phyloP scores from a whole-genome alignment of 2,797 vertebrate species.

The Eupleurogrammus muticus region DNA sequence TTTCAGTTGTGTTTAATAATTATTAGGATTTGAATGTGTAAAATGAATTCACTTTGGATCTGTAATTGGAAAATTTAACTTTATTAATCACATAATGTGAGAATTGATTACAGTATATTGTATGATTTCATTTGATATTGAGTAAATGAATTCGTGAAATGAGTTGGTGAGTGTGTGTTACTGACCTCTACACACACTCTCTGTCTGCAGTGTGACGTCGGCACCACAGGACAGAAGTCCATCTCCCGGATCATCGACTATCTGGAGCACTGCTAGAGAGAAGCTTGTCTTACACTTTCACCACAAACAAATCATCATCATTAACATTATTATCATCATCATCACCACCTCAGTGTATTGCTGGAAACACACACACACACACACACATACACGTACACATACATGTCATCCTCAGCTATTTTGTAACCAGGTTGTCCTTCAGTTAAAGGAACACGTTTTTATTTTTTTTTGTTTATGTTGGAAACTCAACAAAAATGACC shows the following conservation, averaged over 20 bases:
- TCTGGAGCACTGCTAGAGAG: conserved; percentile 97
- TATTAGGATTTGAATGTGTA: too few relatives aligned
- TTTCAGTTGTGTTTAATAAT: too few relatives aligned
- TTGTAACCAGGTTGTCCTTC: neutral
- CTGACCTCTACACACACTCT: conserved; percentile 23
- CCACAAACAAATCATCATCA: conserved; percentile 23
- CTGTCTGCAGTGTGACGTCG: conserved; percentile 91
- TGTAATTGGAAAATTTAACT: too few relatives aligned
- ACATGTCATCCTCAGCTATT: neutral
- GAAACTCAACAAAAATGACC: neutral
- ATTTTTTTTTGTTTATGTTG: neutral
- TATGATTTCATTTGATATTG: too few relatives aligned
- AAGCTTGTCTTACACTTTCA: conserved; percentile 61
- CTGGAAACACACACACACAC: conserved; percentile 10
- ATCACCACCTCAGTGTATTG: neutral
- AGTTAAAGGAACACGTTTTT: conserved; percentile 25
- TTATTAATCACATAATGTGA: too few relatives aligned
- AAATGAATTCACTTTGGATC: too few relatives aligned
- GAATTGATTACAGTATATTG: too few relatives aligned
- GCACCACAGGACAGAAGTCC: conserved; percentile 97
- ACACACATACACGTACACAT: too few relatives aligned
- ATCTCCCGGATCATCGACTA: conserved; percentile 98
- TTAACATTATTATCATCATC: neutral
- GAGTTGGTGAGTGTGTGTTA: neutral
- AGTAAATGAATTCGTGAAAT: too few relatives aligned